Evolutionary conservation across 1,140 invertebrate species (phyloP), one percentile per base, ranked within the genome.

Genomic region (Littorina saxatilis): DNA sequence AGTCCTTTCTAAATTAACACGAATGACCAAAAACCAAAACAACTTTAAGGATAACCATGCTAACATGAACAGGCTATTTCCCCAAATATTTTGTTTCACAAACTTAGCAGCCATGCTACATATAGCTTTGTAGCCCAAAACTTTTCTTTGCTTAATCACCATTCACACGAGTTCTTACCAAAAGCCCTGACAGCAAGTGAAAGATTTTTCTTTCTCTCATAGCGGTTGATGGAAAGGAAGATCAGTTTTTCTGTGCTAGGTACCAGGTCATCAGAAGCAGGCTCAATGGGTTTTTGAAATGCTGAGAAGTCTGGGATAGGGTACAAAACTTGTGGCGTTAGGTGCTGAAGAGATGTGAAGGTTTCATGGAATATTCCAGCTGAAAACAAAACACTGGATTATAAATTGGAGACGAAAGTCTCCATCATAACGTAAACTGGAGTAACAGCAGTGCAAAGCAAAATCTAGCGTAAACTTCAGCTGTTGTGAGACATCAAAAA

Each of bases 151-250:
- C n/a, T n/a, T n/a, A n/a, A n/a, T n/a, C n/a, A n/a, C n/a, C n/a
- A n/a, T n/a, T n/a, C 7, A 20, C 47, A 50, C 7, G 9, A 50
- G 9, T 50, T 92, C 81, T 95, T 92, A 87, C 95, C 94, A 78
- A 99, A 94, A 20, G 97, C 95, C 86, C 95, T 91, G 58, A 99
- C 93, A 0, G 98, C 97, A 27, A 99, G 91, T 27, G 93, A 93
- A 9, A 99, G 93, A 91, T 99, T 97, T 92, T 99, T 99, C 90
- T 99, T 99, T 17, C 97, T 94, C 91, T 99, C 99, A 93, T 98
- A 99, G 87, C 99, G 94, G 93, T 99, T 99, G 79, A 99, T 96
- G 0, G 98, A 99, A 1, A 99, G 92, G 88, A 99, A 96, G 61
- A 90, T 68, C 93, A 84, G 75, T 20, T 85, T 86, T 70, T 83